Evolutionary conservation across 2,113 vertebrate genomes (phyloP).

Genomic region (Heterocephalus glaber): DNA sequence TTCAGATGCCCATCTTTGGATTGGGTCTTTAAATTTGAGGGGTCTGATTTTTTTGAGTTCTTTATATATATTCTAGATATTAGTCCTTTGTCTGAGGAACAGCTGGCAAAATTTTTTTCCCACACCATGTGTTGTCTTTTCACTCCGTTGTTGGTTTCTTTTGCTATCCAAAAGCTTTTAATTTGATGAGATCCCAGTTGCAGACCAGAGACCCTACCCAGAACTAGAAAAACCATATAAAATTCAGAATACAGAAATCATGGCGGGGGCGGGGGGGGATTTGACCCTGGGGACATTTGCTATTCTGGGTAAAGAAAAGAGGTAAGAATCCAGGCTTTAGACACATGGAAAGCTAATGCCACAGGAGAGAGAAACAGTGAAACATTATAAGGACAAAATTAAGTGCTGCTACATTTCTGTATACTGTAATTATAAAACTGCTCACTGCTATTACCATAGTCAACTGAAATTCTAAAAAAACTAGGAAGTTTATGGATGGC

Average conservation of each 20-base stretch:
- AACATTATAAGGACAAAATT: neutral
- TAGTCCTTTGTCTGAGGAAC: no score
- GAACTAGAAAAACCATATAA: neutral
- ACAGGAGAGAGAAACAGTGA: neutral
- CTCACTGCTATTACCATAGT: neutral
- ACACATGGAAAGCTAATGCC: neutral
- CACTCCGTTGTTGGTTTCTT: no score
- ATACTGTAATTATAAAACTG: neutral
- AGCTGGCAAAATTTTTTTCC: no score
- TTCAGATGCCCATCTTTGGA: no score
- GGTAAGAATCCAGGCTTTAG: neutral
- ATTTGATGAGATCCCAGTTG: no score
- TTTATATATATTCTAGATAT: no score
- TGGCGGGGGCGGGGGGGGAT: no score
- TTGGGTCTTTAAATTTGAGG: no score
- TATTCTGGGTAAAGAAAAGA: neutral
- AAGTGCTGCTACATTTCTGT: neutral
- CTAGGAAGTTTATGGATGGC: no score
- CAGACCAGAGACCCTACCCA: neutral
- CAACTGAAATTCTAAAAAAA: conserved; percentile 6
- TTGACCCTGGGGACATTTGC: neutral
- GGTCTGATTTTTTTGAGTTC: no score
- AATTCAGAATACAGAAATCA: neutral
- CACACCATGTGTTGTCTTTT: no score
- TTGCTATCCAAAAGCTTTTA: no score